Evolutionary conservation across 2,797 vertebrate genomes (phyloP), one percentile per base, ranked within the genome.

Genomic region (Pseudomugil tenellus): DNA sequence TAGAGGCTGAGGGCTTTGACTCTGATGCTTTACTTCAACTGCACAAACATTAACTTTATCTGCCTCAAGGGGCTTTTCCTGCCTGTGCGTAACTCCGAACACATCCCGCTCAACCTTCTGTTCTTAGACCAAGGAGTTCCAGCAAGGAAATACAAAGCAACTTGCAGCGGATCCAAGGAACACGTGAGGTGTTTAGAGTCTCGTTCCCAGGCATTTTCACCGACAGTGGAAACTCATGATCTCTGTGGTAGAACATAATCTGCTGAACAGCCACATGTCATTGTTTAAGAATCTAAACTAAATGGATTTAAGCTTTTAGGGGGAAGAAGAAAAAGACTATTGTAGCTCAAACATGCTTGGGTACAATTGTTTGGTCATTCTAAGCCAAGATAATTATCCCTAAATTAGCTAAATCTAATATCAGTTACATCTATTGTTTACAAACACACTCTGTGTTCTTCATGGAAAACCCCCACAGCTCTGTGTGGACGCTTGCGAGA

Each of bases 371-470:
- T 55, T 17, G 62, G 35, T 60, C 67, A 67, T 26, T n/a, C 53
- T 0, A 29, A 58, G 73, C 32, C 0, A 53, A 56, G 46, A 53
- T 43, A 32, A 70, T 79, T 72, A 70, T 72, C 58, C 46, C 43
- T 43, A 60, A 76, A 78, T 63, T 14, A 62, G 69, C 32, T 26
- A 2, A 37, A 63, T 59, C 63, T 68, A 77, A 84, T 77, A 73
- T 81, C 67, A 76, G 66, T 77, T 48, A 48, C n/a, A 39, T 70
- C 23, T 54, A 58, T 8, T 0, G 4, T 57, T 84, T 57, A 58
- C 70, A 74, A 68, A 48, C 67, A 59, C 69, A 70, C 34, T 41
- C 34, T 26, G 41, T 26, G 58, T 60, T 63, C 52, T 65, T 72
- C 37, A 57, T 72, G 63, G 73, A 74, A 69, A 60, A 57, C 41